Evolutionary conservation across 2,888 invertebrate genomes (phyloP), one percentile per base, ranked within the genome.

Genomic region (Drosophila incognita): DNA sequence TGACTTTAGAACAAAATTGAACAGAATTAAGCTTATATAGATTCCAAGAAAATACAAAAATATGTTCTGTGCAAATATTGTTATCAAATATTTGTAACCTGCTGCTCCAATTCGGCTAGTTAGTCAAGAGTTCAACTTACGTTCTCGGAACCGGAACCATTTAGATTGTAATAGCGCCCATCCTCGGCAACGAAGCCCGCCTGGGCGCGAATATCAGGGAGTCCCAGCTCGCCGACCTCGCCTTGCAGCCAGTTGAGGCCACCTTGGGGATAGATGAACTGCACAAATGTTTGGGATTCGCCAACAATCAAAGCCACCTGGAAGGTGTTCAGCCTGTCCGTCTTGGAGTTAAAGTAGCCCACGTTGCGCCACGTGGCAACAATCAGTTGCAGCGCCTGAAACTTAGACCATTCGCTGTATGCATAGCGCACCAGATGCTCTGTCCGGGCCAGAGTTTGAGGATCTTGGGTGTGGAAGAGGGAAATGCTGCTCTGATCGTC

Each of bases 211-310:
- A 98, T 97, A 90, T 99, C 98, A 0, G 97, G 97, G 54, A 97
- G 92, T 33, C 95, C 96, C n/a, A 95, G 94, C n/a, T 95, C 95
- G 81, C 96, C 96, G 0, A 95, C 94, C 69, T 96, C 96, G 57
- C 96, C 96, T 92, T 97, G 96, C 61, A 98, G 95, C 99, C 99
- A 99, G 91, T 98, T 97, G 61, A 99, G 96, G 1, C 97, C 97
- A 70, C 96, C 95, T 82, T 96, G 96, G 0, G 97, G 97, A 93
- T 99, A 99, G 67, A 98, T 94, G 79, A 99, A 95, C 89, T 98
- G 96, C 0, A 96, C 97, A 91, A 96, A 99, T 4, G 97, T 96
- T 79, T 97, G 96, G 0, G 90, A 81, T 3, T 90, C 91, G 61
- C 87, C 89, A 36, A 84, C 81, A 58, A 93, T 93, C 52, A 93